A percentile compares a stretch with the other conserved stretches of the same genome.
Conservation (phyloP, 2,113 vertebrate species). For the Glaucidium brasilianum region DNA sequence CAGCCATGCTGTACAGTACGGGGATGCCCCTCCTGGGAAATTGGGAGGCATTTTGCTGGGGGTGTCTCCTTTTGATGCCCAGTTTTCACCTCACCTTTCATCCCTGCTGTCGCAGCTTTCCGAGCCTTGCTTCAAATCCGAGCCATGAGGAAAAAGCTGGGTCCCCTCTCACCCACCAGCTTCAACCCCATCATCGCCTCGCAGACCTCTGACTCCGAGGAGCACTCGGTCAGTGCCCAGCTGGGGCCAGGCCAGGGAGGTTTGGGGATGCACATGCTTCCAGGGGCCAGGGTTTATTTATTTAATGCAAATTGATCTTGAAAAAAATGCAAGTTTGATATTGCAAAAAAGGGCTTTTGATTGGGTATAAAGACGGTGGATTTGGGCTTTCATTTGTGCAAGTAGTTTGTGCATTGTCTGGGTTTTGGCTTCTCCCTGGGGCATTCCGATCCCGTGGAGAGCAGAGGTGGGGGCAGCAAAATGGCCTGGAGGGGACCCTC, state of each 20-base stretch:
- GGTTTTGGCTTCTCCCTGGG: neutral
- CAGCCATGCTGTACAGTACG: no score
- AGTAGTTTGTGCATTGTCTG: neutral
- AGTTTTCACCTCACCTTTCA: neutral
- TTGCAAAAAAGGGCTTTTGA: neutral
- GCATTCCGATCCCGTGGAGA: neutral
- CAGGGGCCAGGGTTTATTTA: neutral
- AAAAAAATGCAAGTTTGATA: neutral
- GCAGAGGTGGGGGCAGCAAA: neutral
- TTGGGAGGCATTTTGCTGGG: accelerated
- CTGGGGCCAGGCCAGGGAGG: neutral
- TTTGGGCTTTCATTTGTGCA: neutral
- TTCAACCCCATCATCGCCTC: constrained; percentile 94
- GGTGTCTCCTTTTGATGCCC: neutral
- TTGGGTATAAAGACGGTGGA: neutral
- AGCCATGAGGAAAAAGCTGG: constrained; percentile 95
- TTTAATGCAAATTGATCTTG: neutral
- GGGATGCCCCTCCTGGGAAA: neutral
- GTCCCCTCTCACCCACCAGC: constrained; percentile 85
- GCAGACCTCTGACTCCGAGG: constrained; percentile 93
- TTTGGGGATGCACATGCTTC: neutral
- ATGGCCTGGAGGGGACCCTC: neutral
- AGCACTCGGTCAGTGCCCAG: constrained; percentile 84
- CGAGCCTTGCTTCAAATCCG: constrained; percentile 96
- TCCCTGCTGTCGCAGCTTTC: constrained; percentile 76